Evolutionary conservation across 2,888 invertebrate genomes (phyloP).

Genomic region (Ischnura elegans): DNA sequence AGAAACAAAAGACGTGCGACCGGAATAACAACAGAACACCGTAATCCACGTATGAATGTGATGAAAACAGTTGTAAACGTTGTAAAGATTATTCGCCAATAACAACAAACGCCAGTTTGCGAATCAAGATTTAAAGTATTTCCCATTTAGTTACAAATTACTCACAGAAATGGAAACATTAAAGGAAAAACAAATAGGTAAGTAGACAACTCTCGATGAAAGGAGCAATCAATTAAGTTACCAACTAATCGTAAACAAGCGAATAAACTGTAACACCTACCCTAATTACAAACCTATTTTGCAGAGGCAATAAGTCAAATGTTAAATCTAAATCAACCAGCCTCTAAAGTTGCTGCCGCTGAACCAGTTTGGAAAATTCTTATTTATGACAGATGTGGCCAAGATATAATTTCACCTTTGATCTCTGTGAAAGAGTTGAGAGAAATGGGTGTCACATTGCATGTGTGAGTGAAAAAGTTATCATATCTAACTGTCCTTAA

Average conservation of each 20-base stretch:
- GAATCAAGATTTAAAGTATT: background rate
- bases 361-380: constrained; percentile 98
- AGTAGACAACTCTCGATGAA: constrained; percentile 69
- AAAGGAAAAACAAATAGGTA: constrained; percentile 76
- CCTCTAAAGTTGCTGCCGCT: constrained; percentile 86
- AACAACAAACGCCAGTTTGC: background rate
- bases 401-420: constrained; percentile 98
- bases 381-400: constrained; percentile 96
- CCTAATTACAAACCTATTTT: constrained; percentile 73
- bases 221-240: background rate
- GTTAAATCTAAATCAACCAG: constrained; percentile 93
- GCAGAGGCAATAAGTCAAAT: constrained; percentile 95
- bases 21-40: background rate
- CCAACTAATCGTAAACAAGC: constrained; percentile 39
- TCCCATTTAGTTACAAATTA: background rate
- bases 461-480: constrained; percentile 86
- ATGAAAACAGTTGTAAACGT: background rate
- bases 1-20: background rate
- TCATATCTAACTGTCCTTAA: no score
- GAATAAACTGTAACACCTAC: constrained; percentile 45
- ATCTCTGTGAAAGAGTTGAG: constrained; percentile 96
- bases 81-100: background rate
- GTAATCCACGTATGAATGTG: constrained; percentile 63
- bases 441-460: constrained; percentile 97
- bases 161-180: constrained; percentile 73